Conservation (phyloP, 2,113 vertebrate species). For the Tringa solitaria region DNA sequence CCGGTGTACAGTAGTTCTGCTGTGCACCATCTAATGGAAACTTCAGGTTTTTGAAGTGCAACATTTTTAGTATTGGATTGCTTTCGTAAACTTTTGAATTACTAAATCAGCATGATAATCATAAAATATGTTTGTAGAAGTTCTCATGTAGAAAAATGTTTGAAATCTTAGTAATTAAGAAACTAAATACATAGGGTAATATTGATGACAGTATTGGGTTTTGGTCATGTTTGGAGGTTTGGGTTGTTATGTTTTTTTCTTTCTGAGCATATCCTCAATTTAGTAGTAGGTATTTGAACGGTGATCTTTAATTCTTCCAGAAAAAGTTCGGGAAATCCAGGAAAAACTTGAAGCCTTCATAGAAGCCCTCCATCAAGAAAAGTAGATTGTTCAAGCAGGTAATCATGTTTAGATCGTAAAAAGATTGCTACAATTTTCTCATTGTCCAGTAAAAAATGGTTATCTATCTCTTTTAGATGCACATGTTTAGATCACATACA, state of each 20-base stretch:
- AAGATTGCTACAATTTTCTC: neutral
- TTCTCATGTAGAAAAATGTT: neutral
- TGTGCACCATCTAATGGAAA: neutral
- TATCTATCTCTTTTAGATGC: neutral
- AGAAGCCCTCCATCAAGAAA: constrained; percentile 98
- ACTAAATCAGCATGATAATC: neutral
- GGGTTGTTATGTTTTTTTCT: neutral
- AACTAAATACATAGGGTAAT: neutral
- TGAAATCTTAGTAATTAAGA: neutral
- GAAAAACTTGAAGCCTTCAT: constrained; percentile 99
- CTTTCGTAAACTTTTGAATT: neutral
- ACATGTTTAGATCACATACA: neutral
- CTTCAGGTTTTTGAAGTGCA: neutral
- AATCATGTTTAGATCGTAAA: neutral
- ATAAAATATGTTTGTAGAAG: neutral
- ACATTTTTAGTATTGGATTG: neutral
- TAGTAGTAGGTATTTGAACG: neutral
- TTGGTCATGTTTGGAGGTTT: neutral
- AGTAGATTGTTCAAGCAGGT: constrained; percentile 75
- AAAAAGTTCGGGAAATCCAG: constrained; percentile 99
- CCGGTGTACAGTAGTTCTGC: neutral
- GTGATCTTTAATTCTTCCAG: constrained; percentile 72
- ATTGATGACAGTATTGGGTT: neutral
- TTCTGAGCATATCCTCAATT: neutral
- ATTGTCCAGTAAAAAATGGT: neutral